Base-by-base conservation (phyloP, 2,888 invertebrate genomes). In the Dryobotodes eremita region DNA sequence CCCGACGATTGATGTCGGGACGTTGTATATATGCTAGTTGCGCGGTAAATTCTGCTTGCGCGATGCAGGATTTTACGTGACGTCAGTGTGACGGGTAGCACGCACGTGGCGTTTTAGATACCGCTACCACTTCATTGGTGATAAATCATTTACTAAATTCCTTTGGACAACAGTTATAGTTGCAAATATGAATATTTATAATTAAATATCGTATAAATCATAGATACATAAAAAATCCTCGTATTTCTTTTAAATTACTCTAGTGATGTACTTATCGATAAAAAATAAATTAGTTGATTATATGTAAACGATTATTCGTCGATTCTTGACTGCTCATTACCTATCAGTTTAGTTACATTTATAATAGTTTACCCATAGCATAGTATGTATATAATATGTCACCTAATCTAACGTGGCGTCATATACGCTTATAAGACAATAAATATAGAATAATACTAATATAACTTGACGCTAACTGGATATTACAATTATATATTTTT, bases 401-500 rank as follows among this genome's bases (percentile, higher is more conserved):
- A 83, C 82, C 77, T 89, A 90, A 78, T 66, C 85, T 90, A 87
- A 69, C 59, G 75, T 79, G 77, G 85, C 85, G 89, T 83, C 71
- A 79, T 85, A 89, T 73, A 79, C 89, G 89, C 88, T 72, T 79
- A 85, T 82, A 84, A 88, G 84, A 88, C 89, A 90, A 91, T 91
- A 91, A 91, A 91, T 90, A 91, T 84, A 78, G 82, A 78, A 82
- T 88, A 88, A 88, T 86, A 88, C 85, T 88, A 89, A 91, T 89
- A 90, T 93, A 93, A 92, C 92, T 90, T 91, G 92, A 93, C 92
- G 89, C 93, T 95, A 95, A 88, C 86, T 90, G 93, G 92, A 93
- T 94, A 93, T 94, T 94, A 94, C 93, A 94, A 90, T 90, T 91
- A 90, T 91, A 91, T 89, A 88, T 84, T 84, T 82, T 89, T 86